Evolutionary conservation across 2,888 invertebrate species (phyloP), one percentile per base, ranked within the genome.

Genomic region (Orthosia incerta): DNA sequence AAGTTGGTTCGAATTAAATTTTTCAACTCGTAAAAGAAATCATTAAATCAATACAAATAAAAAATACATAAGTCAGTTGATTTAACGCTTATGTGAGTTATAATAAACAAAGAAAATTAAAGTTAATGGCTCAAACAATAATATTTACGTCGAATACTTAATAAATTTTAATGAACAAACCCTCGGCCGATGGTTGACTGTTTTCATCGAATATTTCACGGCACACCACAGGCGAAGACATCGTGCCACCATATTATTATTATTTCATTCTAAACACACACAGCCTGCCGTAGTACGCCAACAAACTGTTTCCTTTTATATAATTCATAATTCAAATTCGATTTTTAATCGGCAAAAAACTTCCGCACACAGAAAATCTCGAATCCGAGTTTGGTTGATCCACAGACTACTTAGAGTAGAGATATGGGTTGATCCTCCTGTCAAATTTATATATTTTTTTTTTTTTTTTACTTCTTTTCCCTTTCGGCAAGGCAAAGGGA

Each of bases 171-270:
- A 64, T 89, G 83, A 88, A 95, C 97, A 94, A 95, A 98, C 98
- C 98, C 96, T 98, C 98, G 87, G 97, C 97, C 59, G 98, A 98
- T 85, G 98, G 98, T 93, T 97, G 97, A 91, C 98, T 98, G 89
- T 97, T 97, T 94, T 98, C 98, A 94, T 98, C 98, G 93, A 98
- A 98, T 82, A 98, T 97, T 96, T 98, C 98, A 94, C 98, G 97
- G 94, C 98, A 98, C 89, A 98, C 97, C 87, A 98, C 96, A 80
- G 96, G 91, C 71, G 95, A 95, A 92, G 92, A 93, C 96, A 96
- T 96, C 66, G 87, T 80, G 72, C 79, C 75, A 89, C 84, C 91
- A 91, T 91, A 84, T 80, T 87, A 91, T 80, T 87, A 91, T 87
- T 92, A 91, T 87, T 89, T 92, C 83, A 88, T 87, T 88, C 83